These are phyloP conservation scores for Branchellion lobata DNA, from an alignment of 2,888 invertebrate genomes.

Conservation along the genomic window DNA sequence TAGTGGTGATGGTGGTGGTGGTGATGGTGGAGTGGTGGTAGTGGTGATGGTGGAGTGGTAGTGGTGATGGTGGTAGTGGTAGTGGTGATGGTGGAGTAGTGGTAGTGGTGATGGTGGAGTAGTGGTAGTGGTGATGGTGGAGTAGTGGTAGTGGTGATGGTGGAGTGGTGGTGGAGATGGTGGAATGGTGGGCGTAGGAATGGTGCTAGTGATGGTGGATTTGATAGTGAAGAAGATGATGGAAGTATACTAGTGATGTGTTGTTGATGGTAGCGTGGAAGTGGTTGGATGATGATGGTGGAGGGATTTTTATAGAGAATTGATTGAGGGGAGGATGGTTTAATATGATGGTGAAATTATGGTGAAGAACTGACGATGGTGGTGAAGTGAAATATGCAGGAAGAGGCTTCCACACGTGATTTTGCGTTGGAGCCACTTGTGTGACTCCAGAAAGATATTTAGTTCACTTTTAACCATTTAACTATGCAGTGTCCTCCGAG, in stretches of 20 bases:
- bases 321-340: not conserved
- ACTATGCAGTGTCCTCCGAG: not conserved
- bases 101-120: too few species aligned
- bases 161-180: too few species aligned
- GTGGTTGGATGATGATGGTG: not conserved
- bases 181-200: not conserved
- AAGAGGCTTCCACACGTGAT: not conserved
- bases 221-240: not conserved
- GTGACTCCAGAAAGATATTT: not conserved
- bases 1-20: too few species aligned
- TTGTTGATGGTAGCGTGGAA: too few species aligned
- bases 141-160: not conserved
- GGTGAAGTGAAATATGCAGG: not conserved
- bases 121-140: not conserved
- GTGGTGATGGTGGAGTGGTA: too few species aligned
- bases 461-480: not conserved
- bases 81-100: too few species aligned
- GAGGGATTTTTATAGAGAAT: not conserved
- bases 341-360: not conserved
- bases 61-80: too few species aligned
- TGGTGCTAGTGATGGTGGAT: not conserved
- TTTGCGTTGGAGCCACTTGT: not conserved
- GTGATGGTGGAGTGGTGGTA: too few species aligned
- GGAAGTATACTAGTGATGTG: too few species aligned
- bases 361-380: not conserved